These are phyloP conservation scores for Onthophagus taurus DNA, from an alignment of 1,140 invertebrate genomes.

Conservation along the genomic window DNA sequence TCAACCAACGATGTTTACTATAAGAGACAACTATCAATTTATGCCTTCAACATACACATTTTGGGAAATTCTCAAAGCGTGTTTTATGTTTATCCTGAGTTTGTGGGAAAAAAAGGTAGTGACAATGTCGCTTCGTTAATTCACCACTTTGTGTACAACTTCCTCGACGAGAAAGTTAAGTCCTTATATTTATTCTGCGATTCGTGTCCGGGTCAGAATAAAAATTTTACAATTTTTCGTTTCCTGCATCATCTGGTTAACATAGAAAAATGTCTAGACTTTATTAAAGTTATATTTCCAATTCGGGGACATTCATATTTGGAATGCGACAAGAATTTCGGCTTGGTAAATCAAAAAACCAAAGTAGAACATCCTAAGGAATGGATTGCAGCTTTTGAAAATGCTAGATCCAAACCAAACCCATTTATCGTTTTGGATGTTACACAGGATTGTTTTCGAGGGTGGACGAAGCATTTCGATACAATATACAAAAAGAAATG, in stretches of 20 bases:
- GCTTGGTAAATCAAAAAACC: slow-evolving; percentile 17
- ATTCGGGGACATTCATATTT: slow-evolving; percentile 15
- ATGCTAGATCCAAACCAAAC: too few species aligned
- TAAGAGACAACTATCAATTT: too few species aligned
- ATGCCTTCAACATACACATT: slow-evolving; percentile 20
- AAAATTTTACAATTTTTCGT: slow-evolving; percentile 19
- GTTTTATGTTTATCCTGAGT: slow-evolving; percentile 21
- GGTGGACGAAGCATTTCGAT: too few species aligned
- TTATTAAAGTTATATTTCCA: slow-evolving; percentile 18
- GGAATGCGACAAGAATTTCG: slow-evolving; percentile 16
- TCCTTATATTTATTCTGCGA: slow-evolving; percentile 18
- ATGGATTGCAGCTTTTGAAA: too few species aligned
- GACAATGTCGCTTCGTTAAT: slow-evolving; percentile 23
- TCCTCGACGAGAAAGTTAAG: slow-evolving; percentile 1
- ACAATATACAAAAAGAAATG: too few species aligned
- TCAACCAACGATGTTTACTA: slow-evolving; percentile 21
- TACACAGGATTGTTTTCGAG: too few species aligned
- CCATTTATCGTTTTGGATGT: too few species aligned
- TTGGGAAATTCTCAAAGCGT: slow-evolving; percentile 11
- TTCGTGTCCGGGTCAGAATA: slow-evolving; percentile 19
- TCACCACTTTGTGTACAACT: slow-evolving; percentile 9
- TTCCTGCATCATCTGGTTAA: slow-evolving; percentile 5
- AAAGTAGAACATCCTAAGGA: too few species aligned
- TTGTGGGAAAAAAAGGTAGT: slow-evolving; percentile 21
- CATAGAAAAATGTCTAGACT: too few species aligned